Evolutionary conservation across 2,797 vertebrate genomes (phyloP).

Genomic region (Potorous gilbertii): DNA sequence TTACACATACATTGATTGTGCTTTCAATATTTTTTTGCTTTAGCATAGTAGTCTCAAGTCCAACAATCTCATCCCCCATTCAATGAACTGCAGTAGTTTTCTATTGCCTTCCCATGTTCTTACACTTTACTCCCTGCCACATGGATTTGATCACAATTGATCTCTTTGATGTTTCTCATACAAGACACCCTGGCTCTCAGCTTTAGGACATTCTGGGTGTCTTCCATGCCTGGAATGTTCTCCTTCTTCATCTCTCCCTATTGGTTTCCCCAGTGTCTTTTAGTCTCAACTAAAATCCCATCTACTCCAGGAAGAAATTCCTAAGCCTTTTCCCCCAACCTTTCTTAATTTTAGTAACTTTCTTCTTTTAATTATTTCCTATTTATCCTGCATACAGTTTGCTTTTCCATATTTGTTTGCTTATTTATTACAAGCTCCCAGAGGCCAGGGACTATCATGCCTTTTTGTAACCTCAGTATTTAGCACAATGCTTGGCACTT

Average conservation of each 20-base stretch:
- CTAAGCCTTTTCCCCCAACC: neutral
- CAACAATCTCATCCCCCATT: neutral
- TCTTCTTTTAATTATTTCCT: neutral
- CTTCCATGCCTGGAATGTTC: neutral
- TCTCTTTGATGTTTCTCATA: neutral
- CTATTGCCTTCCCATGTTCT: neutral
- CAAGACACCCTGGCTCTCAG: neutral
- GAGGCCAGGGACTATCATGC: neutral
- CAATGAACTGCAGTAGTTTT: neutral
- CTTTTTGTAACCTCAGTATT: neutral
- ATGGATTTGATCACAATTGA: neutral
- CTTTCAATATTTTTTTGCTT: constrained; percentile 4
- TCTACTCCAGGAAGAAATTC: neutral
- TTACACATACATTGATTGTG: constrained; percentile 6
- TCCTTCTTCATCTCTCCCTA: neutral
- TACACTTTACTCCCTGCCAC: neutral
- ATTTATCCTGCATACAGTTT: neutral
- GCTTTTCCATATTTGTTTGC: neutral
- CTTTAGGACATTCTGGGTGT: neutral
- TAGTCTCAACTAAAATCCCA: neutral
- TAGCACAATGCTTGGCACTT: neutral
- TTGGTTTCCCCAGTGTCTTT: neutral
- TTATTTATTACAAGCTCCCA: neutral
- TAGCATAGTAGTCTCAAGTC: neutral
- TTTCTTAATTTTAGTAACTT: neutral